Evolutionary conservation across 2,797 vertebrate species (phyloP), one percentile per base, ranked within the genome.

Genomic region (Myotis findleyi): DNA sequence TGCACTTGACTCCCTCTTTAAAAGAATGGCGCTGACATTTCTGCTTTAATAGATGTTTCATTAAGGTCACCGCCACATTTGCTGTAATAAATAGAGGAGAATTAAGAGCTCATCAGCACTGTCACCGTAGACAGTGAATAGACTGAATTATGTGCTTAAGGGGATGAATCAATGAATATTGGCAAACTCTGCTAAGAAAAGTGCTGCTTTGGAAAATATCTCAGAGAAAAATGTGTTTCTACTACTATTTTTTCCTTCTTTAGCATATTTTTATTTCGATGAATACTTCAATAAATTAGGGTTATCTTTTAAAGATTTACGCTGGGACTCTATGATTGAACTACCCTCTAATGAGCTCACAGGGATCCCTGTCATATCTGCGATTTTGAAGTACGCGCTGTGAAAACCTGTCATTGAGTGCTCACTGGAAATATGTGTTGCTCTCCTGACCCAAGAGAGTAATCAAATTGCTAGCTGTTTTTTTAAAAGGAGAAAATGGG

Each of bases 91-190:
- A 98, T 98, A 98, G 84, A 94, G 93, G 87, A 98, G 97, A 98
- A 98, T 98, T 97, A 98, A 98, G 98, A 98, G 96, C 97, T 98
- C 97, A 97, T 98, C 95, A 96, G 92, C 80, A 96, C 97, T 97
- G 97, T 94, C 96, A 96, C 68, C 94, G 72, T 0, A 0, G 80
- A 98, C 96, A 94, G 21, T 94, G 94, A 95, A 94, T 2, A 94
- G 97, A 98, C 84, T 97, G 97, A 98, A 97, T 98, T 97, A 97
- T 96, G 95, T 96, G 98, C 94, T 97, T 97, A 97, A 97, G 75
- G 93, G 97, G 97, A 98, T 95, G 97, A 97, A 97, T 97, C 87
- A 96, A 94, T 95, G 94, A 95, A 96, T 97, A 98, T 96, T 98
- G 97, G 96, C 97, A 97, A 95, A 96, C 94, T 96, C 96, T 88